Evolutionary conservation across 2,797 vertebrate genomes (phyloP).

Genomic region (Amblyopsis hoosieri): DNA sequence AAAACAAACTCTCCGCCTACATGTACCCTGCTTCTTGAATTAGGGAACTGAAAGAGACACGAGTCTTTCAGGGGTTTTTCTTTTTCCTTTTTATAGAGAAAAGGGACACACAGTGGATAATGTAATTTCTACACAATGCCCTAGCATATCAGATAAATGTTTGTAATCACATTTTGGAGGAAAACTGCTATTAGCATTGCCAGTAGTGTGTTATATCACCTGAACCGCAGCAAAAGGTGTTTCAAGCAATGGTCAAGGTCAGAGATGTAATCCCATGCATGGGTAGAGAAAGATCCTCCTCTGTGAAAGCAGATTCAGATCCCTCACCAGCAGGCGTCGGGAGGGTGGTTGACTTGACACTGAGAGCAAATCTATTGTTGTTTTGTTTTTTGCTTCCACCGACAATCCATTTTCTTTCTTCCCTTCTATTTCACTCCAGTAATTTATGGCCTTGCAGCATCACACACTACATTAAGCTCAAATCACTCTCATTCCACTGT

Average conservation of each 20-base stretch:
- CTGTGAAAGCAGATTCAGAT: constrained; percentile 69
- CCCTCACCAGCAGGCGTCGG: constrained; percentile 40
- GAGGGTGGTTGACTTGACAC: constrained; percentile 30
- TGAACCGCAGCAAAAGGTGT: constrained; percentile 54
- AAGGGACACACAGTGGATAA: constrained; percentile 35
- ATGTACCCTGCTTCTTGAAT: constrained; percentile 41
- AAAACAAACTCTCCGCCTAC: constrained; percentile 19
- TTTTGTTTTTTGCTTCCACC: constrained; percentile 42
- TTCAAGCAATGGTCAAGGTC: constrained; percentile 75
- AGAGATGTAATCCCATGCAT: constrained; percentile 77
- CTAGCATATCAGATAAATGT: constrained; percentile 41
- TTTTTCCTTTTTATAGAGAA: constrained; percentile 31
- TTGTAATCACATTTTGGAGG: constrained; percentile 58
- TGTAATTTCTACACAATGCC: constrained; percentile 36
- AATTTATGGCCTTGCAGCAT: constrained; percentile 30
- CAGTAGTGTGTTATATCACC: constrained; percentile 61
- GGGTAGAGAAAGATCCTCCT: constrained; percentile 62
- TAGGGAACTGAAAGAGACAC: constrained; percentile 44
- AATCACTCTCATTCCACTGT: constrained; percentile 41
- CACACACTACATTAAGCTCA: constrained; percentile 30
- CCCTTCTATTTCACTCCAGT: constrained; percentile 6
- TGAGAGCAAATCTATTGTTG: constrained; percentile 42
- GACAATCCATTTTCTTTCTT: constrained; percentile 36
- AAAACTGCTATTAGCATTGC: constrained; percentile 59
- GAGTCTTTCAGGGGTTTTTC: constrained; percentile 37